These are phyloP conservation scores for Pangasianodon gigas DNA, from an alignment of 2,113 vertebrate genomes.

Conservation along the genomic window DNA sequence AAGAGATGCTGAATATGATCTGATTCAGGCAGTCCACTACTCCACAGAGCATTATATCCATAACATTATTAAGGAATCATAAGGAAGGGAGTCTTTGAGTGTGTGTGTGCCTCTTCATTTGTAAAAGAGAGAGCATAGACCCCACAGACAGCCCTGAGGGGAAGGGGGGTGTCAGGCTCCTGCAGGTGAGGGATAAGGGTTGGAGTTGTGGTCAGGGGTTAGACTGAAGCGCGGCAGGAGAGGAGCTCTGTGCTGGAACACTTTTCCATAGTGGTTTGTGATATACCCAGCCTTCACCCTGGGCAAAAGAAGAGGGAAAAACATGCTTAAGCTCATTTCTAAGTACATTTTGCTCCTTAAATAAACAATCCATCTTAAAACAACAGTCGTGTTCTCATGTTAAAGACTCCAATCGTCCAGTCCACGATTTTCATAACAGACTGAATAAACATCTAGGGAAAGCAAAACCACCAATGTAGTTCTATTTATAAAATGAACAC, in stretches of 20 bases:
- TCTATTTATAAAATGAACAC: slow-evolving; percentile 23
- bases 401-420: background rate
- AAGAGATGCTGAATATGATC: slow-evolving; percentile 41
- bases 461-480: slow-evolving; percentile 10
- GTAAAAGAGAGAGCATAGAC: slow-evolving; percentile 35
- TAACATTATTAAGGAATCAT: slow-evolving; percentile 35
- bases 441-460: slow-evolving; percentile 10
- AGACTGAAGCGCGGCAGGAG: slow-evolving; percentile 66
- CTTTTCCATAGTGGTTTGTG: slow-evolving; percentile 90
- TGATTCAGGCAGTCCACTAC: slow-evolving; percentile 31
- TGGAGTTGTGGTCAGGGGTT: slow-evolving; percentile 61
- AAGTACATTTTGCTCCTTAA: background rate
- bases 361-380: background rate
- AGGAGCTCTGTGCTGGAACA: slow-evolving; percentile 37
- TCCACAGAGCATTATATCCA: slow-evolving; percentile 30
- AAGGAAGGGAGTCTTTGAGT: slow-evolving; percentile 19
- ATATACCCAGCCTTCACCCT: slow-evolving; percentile 96
- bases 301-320: background rate
- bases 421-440: background rate
- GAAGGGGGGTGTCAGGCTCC: background rate
- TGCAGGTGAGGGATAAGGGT: slow-evolving; percentile 27
- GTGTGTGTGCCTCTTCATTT: slow-evolving; percentile 12
- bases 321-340: background rate
- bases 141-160: slow-evolving; percentile 18
- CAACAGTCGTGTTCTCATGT: background rate